phyloP scores from a whole-genome alignment of 1,140 invertebrate species.

The Bathynomus jamesi region DNA sequence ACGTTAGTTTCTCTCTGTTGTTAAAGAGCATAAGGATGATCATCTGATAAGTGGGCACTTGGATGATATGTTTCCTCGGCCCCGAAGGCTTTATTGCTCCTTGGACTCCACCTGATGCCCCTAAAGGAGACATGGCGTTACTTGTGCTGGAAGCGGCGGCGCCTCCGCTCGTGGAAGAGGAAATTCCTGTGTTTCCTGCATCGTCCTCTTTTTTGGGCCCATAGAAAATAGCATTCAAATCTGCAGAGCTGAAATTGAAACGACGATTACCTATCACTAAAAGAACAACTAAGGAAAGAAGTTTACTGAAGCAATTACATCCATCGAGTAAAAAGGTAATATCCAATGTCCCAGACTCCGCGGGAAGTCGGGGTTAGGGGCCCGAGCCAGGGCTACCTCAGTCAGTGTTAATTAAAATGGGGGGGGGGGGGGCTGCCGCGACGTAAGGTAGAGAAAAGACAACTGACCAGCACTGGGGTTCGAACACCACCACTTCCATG shows the following conservation, averaged over 20 bases:
- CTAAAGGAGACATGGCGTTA: background rate
- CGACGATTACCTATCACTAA: too few relatives aligned
- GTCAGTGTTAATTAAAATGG: too few relatives aligned
- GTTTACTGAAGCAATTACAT: too few relatives aligned
- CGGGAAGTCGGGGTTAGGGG: too few relatives aligned
- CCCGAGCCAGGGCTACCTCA: too few relatives aligned
- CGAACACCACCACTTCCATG: too few relatives aligned
- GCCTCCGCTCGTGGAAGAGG: slow-evolving; percentile 10
- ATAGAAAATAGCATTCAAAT: slow-evolving; percentile 92
- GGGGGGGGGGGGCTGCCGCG: too few relatives aligned
- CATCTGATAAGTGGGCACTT: slow-evolving; percentile 96
- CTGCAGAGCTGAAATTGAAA: slow-evolving; percentile 65
- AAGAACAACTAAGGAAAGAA: too few relatives aligned
- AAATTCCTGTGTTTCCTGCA: background rate
- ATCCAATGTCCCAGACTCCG: too few relatives aligned
- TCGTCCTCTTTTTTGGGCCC: slow-evolving; percentile 50
- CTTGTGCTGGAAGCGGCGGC: slow-evolving; percentile 18
- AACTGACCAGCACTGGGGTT: too few relatives aligned
- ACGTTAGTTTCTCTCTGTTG: slow-evolving; percentile 76
- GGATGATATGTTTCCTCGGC: slow-evolving; percentile 86
- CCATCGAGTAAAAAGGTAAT: too few relatives aligned
- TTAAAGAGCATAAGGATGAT: slow-evolving; percentile 97
- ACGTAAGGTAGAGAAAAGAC: too few relatives aligned
- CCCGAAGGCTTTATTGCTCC: slow-evolving; percentile 30
- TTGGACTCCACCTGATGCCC: background rate